Evolutionary conservation across 2,888 invertebrate genomes (phyloP).

Genomic region (Herminia tarsipennalis): DNA sequence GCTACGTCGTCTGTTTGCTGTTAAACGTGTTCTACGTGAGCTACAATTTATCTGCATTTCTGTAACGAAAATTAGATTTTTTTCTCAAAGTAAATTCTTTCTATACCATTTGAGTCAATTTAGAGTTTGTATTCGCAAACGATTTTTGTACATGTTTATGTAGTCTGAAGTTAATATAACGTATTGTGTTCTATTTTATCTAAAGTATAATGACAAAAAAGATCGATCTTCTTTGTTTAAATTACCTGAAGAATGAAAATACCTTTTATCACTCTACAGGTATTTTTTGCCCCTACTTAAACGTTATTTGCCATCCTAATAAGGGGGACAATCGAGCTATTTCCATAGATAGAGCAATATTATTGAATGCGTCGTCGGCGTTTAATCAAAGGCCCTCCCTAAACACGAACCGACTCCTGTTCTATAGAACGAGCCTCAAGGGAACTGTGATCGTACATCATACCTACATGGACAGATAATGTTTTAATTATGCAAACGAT

Average conservation of each 20-base stretch:
- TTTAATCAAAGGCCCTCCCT: constrained; percentile 14
- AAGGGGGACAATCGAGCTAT: constrained; percentile 2
- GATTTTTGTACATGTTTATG: neutral
- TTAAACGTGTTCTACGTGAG: constrained; percentile 30
- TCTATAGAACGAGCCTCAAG: constrained; percentile 13
- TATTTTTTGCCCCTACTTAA: neutral
- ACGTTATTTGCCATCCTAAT: constrained; percentile 1
- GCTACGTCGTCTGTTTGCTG: constrained; percentile 8
- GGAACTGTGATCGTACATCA: constrained; percentile 15
- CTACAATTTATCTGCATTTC: constrained; percentile 30
- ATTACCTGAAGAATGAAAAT: neutral
- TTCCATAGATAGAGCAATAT: constrained; percentile 2
- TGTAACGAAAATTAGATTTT: constrained; percentile 14
- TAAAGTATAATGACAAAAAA: neutral
- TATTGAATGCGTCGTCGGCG: constrained; percentile 18
- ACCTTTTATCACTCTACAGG: neutral
- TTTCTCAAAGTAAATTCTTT: constrained; percentile 9
- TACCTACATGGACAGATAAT: constrained; percentile 15
- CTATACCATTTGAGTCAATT: constrained; percentile 17
- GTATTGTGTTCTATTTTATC: neutral
- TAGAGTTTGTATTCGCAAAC: constrained; percentile 7
- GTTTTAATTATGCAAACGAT: constrained; percentile 16
- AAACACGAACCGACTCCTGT: constrained; percentile 3
- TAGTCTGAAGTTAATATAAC: constrained; percentile 7
- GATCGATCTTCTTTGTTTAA: neutral